phyloP scores from a whole-genome alignment of 2,888 invertebrate genomes.

The Tyria jacobaeae region DNA sequence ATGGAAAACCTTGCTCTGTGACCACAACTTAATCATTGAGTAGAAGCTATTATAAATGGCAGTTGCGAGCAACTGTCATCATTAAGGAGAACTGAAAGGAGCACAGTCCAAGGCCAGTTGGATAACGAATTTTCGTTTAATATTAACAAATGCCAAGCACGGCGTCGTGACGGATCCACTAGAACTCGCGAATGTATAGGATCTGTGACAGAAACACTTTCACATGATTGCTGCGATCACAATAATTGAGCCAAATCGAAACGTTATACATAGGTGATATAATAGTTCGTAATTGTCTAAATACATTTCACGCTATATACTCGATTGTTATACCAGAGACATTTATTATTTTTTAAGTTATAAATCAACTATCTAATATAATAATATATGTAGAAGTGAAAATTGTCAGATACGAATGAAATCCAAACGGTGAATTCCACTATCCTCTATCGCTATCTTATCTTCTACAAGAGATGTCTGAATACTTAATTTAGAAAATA shows the following conservation, averaged over 20 bases:
- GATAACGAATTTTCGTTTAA: conserved; percentile 86
- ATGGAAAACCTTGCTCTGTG: conserved; percentile 62
- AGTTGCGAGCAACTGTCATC: conserved; percentile 83
- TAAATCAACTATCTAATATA: not conserved
- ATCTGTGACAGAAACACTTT: conserved; percentile 71
- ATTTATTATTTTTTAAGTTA: conserved; percentile 23
- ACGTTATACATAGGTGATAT: conserved; percentile 67
- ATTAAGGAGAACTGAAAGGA: conserved; percentile 85
- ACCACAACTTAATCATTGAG: conserved; percentile 63
- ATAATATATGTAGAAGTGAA: no score
- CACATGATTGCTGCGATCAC: conserved; percentile 59
- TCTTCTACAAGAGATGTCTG: no score
- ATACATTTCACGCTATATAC: conserved; percentile 56
- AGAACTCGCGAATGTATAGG: conserved; percentile 73
- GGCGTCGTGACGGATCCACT: conserved; percentile 78
- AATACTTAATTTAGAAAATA: no score
- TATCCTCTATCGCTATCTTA: no score
- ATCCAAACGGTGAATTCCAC: no score
- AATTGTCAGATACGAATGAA: no score
- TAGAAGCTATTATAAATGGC: conserved; percentile 73
- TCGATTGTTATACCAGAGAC: conserved; percentile 39
- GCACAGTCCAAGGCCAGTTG: conserved; percentile 81
- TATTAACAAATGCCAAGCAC: conserved; percentile 82
- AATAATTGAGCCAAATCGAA: conserved; percentile 67
- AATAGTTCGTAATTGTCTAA: conserved; percentile 59